These are phyloP conservation scores for Pipistrellus kuhlii DNA, from an alignment of 2,797 vertebrate species.

Conservation along the genomic window DNA sequence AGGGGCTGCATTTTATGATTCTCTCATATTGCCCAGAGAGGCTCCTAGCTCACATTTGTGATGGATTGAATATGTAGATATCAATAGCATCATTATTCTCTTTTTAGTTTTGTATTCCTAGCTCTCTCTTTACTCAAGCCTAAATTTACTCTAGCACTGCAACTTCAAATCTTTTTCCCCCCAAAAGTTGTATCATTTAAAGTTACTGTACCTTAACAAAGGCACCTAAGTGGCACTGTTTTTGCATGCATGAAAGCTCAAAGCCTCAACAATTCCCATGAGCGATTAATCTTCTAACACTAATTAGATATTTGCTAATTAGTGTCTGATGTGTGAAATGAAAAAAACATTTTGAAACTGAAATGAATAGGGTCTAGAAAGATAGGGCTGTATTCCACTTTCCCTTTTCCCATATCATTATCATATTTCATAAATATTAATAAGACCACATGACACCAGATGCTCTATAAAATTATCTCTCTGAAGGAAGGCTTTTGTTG, in stretches of 20 bases:
- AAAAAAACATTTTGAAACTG: constrained; percentile 93
- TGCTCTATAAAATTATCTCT: constrained; percentile 88
- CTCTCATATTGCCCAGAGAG: background rate
- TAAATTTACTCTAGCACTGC: constrained; percentile 78
- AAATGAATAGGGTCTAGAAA: constrained; percentile 92
- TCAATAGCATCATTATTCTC: background rate
- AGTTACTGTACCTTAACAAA: constrained; percentile 91
- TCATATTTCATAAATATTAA: constrained; percentile 93
- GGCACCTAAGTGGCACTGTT: constrained; percentile 89
- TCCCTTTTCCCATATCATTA: constrained; percentile 88
- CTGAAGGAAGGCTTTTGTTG: constrained; percentile 89
- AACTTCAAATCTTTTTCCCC: constrained; percentile 82
- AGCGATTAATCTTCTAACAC: constrained; percentile 95
- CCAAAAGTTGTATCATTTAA: constrained; percentile 86
- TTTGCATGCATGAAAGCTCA: constrained; percentile 90
- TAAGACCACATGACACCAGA: constrained; percentile 89
- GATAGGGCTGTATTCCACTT: constrained; percentile 89
- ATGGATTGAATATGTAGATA: background rate
- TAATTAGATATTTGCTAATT: constrained; percentile 98
- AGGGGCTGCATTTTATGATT: background rate
- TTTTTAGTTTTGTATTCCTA: constrained; percentile 57
- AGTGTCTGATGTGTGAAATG: constrained; percentile 93
- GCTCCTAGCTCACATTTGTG: background rate
- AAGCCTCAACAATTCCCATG: constrained; percentile 92
- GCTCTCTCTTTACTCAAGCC: constrained; percentile 70